These are phyloP conservation scores for Halyomorpha halys DNA, from an alignment of 1,140 invertebrate species.

Conservation along the genomic window DNA sequence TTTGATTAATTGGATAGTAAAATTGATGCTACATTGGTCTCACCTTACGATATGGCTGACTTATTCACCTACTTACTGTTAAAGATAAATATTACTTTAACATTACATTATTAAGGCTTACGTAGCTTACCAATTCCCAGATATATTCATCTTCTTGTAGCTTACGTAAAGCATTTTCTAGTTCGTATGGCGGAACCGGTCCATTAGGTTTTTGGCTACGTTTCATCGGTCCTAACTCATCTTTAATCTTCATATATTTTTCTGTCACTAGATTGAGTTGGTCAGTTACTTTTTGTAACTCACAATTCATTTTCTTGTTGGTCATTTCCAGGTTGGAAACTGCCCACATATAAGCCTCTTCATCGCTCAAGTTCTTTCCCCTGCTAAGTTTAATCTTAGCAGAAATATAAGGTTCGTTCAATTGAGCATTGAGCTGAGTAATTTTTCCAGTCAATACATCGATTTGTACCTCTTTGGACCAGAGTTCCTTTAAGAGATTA, in stretches of 20 bases:
- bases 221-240: background rate
- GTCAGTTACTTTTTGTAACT: background rate
- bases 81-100: too few relatives aligned
- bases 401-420: background rate
- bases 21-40: too few relatives aligned
- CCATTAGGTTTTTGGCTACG: background rate
- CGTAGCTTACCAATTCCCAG: background rate
- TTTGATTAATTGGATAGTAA: too few relatives aligned
- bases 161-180: background rate
- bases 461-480: background rate
- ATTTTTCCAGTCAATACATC: constrained; percentile 1
- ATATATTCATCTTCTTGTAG: background rate
- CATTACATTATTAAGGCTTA: background rate
- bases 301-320: background rate
- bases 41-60: too few relatives aligned
- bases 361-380: background rate
- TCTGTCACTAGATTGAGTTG: background rate
- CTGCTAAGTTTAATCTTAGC: background rate
- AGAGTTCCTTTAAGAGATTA: background rate
- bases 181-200: background rate
- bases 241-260: background rate
- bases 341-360: background rate
- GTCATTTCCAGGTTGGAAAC: background rate
- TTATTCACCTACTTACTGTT: too few relatives aligned
- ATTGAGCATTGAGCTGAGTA: background rate